These are phyloP conservation scores for Epistrophe grossulariae DNA, from an alignment of 2,888 invertebrate genomes.

Conservation along the genomic window DNA sequence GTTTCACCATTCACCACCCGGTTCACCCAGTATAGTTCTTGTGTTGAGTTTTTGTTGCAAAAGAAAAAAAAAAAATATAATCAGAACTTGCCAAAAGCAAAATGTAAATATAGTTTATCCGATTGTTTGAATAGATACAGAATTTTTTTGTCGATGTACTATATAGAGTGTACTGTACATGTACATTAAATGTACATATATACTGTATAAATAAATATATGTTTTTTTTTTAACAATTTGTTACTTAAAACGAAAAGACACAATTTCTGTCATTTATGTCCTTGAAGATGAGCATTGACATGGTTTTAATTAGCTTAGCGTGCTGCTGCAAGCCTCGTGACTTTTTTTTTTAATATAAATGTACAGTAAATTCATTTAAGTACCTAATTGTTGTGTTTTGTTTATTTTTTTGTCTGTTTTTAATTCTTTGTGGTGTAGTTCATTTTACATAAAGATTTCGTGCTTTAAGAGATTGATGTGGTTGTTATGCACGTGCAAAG, in stretches of 20 bases:
- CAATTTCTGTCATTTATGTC: slow-evolving; percentile 21
- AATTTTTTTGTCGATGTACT: not conserved
- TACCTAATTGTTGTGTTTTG: slow-evolving; percentile 10
- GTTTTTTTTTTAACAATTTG: slow-evolving; percentile 1
- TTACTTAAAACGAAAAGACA: slow-evolving; percentile 2
- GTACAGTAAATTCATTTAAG: slow-evolving; percentile 30
- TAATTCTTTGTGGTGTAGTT: not conserved
- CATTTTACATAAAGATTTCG: slow-evolving; percentile 19
- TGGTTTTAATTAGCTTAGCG: slow-evolving; percentile 42
- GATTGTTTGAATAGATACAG: slow-evolving; percentile 1
- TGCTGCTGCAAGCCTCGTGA: slow-evolving; percentile 43
- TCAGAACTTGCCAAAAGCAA: slow-evolving; percentile 33
- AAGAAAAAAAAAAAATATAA: slow-evolving; percentile 1
- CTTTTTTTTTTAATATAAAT: not conserved
- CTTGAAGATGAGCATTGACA: slow-evolving; percentile 50
- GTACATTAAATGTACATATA: too few species aligned
- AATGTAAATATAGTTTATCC: slow-evolving; percentile 27
- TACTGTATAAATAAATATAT: not conserved
- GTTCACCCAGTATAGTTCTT: slow-evolving; percentile 8
- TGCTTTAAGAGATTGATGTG: not conserved
- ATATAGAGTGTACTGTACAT: not conserved
- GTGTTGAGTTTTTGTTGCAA: slow-evolving; percentile 16
- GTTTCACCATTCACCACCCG: not conserved
- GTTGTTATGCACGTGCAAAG: slow-evolving; percentile 19
- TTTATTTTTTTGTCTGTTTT: not conserved